These are phyloP conservation scores for Seira musarum DNA, from an alignment of 2,888 invertebrate genomes.

Conservation along the genomic window DNA sequence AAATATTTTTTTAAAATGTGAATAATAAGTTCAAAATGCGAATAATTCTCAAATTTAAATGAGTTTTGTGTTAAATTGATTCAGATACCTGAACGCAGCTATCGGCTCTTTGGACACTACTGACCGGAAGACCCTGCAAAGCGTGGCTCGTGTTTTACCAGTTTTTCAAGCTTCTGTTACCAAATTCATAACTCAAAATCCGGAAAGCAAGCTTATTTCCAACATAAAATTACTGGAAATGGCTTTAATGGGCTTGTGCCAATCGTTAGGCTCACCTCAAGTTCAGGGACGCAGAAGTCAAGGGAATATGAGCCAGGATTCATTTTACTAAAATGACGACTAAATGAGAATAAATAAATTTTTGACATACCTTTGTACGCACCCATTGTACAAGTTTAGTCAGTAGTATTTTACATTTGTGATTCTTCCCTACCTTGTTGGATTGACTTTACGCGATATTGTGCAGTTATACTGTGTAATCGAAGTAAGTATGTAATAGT, in stretches of 20 bases:
- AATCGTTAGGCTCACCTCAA: constrained; percentile 47
- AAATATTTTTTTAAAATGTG: too few species aligned
- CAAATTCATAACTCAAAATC: constrained; percentile 60
- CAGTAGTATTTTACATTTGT: too few species aligned
- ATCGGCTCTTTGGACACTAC: constrained; percentile 60
- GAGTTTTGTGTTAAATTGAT: too few species aligned
- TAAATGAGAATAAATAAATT: too few species aligned
- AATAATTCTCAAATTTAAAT: too few species aligned
- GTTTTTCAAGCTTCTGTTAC: constrained; percentile 67
- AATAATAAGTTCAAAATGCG: too few species aligned
- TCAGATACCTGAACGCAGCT: constrained; percentile 66
- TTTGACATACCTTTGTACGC: too few species aligned
- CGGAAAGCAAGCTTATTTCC: constrained; percentile 60
- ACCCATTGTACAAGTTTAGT: too few species aligned
- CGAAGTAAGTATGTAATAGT: too few species aligned
- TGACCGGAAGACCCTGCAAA: constrained; percentile 64
- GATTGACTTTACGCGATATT: too few species aligned
- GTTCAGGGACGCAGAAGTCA: constrained; percentile 21
- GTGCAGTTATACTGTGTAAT: too few species aligned
- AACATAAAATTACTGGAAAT: constrained; percentile 67
- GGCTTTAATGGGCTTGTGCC: constrained; percentile 65
- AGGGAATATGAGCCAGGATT: constrained; percentile 37
- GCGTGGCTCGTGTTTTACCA: constrained; percentile 67
- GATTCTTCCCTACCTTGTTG: too few species aligned
- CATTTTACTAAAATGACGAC: constrained; percentile 32